Conservation (phyloP, 2,797 vertebrate species). For the Discoglossus pictus region DNA sequence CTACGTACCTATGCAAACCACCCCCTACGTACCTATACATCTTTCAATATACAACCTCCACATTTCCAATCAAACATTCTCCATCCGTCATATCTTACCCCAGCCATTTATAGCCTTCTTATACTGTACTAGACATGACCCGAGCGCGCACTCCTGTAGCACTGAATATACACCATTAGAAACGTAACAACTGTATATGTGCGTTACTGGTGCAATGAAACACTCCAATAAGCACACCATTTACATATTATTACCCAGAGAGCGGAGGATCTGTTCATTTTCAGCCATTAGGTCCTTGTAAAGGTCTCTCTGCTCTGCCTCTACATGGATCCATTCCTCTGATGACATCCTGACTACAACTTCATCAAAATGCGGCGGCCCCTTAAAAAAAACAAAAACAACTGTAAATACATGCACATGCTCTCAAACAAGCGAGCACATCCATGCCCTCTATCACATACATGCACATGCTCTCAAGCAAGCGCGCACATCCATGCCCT, state of each 20-base stretch:
- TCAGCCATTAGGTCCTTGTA: constrained; percentile 22
- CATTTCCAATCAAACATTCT: no score
- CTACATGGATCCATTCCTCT: constrained; percentile 15
- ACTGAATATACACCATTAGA: no score
- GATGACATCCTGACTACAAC: not conserved
- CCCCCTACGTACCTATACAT: no score
- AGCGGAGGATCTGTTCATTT: constrained; percentile 29
- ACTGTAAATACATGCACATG: not conserved
- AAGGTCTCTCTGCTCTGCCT: constrained; percentile 30
- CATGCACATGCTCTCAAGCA: not conserved
- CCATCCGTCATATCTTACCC: no score
- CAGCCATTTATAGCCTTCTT: no score
- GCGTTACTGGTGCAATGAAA: no score
- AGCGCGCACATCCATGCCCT: not conserved
- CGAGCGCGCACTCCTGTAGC: no score
- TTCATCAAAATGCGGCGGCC: constrained; percentile 8
- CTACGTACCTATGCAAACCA: no score
- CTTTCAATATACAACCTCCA: no score
- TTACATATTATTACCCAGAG: constrained; percentile 6
- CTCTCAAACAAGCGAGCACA: not conserved
- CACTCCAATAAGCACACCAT: not conserved
- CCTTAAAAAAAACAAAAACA: constrained; percentile 4
- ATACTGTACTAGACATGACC: no score
- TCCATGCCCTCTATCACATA: no score
- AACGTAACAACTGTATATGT: no score